phyloP scores from a whole-genome alignment of 2,888 invertebrate genomes.

The Acronicta alni region DNA sequence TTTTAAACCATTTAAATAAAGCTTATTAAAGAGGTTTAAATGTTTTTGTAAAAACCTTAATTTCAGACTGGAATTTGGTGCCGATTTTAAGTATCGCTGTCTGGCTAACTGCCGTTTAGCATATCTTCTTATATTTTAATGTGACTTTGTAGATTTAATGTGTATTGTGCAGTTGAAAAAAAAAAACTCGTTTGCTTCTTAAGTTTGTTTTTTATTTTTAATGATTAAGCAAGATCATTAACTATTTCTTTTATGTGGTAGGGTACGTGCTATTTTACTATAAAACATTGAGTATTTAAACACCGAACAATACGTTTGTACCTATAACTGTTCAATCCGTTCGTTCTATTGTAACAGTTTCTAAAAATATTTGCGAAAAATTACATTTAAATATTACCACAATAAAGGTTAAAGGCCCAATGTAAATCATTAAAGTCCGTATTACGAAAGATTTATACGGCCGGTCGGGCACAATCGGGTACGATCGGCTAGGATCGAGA shows the following conservation, averaged over 20 bases:
- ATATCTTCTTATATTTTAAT: slow-evolving; percentile 47
- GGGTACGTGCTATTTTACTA: too few relatives aligned
- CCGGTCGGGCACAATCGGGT: slow-evolving; percentile 58
- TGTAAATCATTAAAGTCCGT: slow-evolving; percentile 61
- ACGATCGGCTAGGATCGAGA: slow-evolving; percentile 61
- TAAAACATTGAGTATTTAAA: too few relatives aligned
- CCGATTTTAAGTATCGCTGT: slow-evolving; percentile 37
- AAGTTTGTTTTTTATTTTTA: not conserved
- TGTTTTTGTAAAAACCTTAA: slow-evolving; percentile 65
- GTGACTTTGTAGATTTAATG: slow-evolving; percentile 40
- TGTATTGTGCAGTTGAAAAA: slow-evolving; percentile 22
- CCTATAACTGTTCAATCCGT: not conserved
- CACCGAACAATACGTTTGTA: too few relatives aligned
- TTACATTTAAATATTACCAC: slow-evolving; percentile 54
- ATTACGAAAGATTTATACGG: slow-evolving; percentile 67
- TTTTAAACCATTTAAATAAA: slow-evolving; percentile 61
- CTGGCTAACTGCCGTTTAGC: slow-evolving; percentile 43
- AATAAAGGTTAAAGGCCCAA: slow-evolving; percentile 59
- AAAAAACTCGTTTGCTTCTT: not conserved
- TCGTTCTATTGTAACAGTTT: not conserved
- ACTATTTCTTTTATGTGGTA: too few relatives aligned
- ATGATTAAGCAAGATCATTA: not conserved
- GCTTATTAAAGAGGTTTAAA: slow-evolving; percentile 70
- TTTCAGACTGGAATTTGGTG: slow-evolving; percentile 60
- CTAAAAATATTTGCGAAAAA: slow-evolving; percentile 31